Evolutionary conservation across 2,888 invertebrate species (phyloP).

Genomic region (Plagodis pulveraria): DNA sequence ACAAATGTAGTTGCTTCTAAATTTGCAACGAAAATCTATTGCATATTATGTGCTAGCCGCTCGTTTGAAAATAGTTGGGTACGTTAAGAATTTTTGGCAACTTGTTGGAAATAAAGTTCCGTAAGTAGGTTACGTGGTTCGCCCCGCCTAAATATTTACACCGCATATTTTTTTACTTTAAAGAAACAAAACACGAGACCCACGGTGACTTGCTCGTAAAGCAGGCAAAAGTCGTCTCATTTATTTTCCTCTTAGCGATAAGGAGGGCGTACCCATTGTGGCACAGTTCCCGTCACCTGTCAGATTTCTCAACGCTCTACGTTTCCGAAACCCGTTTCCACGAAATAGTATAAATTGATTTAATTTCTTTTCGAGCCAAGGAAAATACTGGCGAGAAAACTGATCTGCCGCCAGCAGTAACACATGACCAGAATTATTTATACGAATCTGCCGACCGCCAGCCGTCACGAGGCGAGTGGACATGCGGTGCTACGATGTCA

Average conservation of each 20-base stretch:
- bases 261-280: slow-evolving; percentile 65
- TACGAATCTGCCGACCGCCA: slow-evolving; percentile 29
- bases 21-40: background rate
- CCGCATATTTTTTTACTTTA: slow-evolving; percentile 48
- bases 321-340: slow-evolving; percentile 40
- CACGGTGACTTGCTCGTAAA: slow-evolving; percentile 58
- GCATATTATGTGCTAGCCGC: background rate
- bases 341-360: slow-evolving; percentile 53
- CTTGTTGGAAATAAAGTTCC: background rate
- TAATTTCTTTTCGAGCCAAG: slow-evolving; percentile 47
- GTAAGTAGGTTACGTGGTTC: slow-evolving; percentile 29
- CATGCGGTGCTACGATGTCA: slow-evolving; percentile 25
- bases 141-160: slow-evolving; percentile 39
- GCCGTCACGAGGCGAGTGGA: slow-evolving; percentile 22
- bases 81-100: too few species aligned
- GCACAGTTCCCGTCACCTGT: slow-evolving; percentile 66
- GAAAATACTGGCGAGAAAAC: slow-evolving; percentile 36
- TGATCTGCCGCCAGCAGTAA: slow-evolving; percentile 34
- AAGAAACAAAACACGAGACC: slow-evolving; percentile 59
- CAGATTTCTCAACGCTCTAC: slow-evolving; percentile 62
- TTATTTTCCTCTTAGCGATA: slow-evolving; percentile 76
- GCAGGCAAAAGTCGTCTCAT: slow-evolving; percentile 70
- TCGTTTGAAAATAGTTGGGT: background rate
- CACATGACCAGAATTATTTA: slow-evolving; percentile 47
- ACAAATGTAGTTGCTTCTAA: background rate